Base-by-base conservation (phyloP, 2,113 vertebrate genomes). In the Accipiter virgatus region DNA sequence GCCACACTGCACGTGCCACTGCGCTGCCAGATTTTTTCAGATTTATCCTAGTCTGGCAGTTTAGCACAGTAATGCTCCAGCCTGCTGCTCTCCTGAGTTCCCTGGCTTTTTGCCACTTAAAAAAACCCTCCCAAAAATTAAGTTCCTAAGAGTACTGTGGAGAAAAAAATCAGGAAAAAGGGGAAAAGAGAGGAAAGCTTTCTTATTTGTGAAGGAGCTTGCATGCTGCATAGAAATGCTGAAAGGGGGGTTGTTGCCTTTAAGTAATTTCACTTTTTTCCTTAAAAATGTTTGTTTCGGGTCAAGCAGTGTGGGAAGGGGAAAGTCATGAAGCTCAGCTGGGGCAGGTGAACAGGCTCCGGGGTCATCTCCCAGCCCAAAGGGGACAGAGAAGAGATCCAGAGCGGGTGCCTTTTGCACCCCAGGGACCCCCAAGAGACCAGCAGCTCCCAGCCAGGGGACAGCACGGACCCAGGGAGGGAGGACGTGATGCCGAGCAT, bases 151-250 rank as follows among this genome's bases (percentile, higher is more conserved):
- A 72, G n/a, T 53, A 42, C 22, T 6, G 7, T 10, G 7, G 7
- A 20, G n/a, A 29, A 11, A 59, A 59, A 53, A 55, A n/a, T 9
- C 15, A 29, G 25, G 19, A n/a, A 38, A 6, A 38, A 56, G 26
- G 22, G 7, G 13, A 4, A 50, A 50, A 22, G 6, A 20, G 11
- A 43, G 32, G 34, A 12, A 81, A 75, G 9, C 12, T 31, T n/a
- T 20, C 45, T 22, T 11, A 0, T 31, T 38, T 7, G 22, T 12
- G 18, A 42, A 45, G 32, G 56, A 79, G 15, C 31, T 29, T 7
- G 2, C 1, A 10, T 0, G 5, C 31, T 4, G 11, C 18, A 0
- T 0, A 31, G 50, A 27, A 67, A n/a, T 10, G 27, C 27, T 14
- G 34, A 11, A 27, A 21, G 19, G 1, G 29, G 9, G 42, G 14